Conservation (phyloP, 37 sponge, comb jelly and placozoan genomes). For the Tethya wilhelma region DNA sequence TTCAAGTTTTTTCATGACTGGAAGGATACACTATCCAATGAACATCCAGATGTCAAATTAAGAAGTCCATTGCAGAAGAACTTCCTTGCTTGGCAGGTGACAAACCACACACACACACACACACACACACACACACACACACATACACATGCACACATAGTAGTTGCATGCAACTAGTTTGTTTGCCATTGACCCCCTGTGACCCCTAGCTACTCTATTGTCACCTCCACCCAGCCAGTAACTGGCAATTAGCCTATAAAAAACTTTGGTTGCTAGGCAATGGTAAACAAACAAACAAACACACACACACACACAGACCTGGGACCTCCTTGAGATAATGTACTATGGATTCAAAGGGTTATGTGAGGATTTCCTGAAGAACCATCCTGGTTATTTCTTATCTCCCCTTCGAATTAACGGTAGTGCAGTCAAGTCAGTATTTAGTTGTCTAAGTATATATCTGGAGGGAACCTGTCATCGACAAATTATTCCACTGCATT, state of each 20-base stretch:
- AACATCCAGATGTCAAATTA: constrained; percentile 10
- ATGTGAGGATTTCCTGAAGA: constrained; percentile 14
- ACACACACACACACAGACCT: constrained; percentile 24
- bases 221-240: too few relatives aligned
- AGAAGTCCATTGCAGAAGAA: constrained; percentile 22
- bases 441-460: constrained; percentile 32
- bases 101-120: too few relatives aligned
- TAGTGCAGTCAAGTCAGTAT: constrained; percentile 14
- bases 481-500: constrained; percentile 33
- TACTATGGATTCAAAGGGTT: constrained; percentile 19
- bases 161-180: too few relatives aligned
- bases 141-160: too few relatives aligned
- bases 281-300: too few relatives aligned
- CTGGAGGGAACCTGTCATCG: constrained; percentile 33
- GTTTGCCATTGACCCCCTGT: too few relatives aligned
- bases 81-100: constrained; percentile 28
- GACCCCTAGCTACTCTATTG: too few relatives aligned
- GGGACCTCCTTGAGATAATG: constrained; percentile 31
- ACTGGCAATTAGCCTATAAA: too few relatives aligned
- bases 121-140: too few relatives aligned
- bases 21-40: not conserved
- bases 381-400: constrained; percentile 15
- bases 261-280: too few relatives aligned
- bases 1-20: constrained; percentile 17
- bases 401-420: constrained; percentile 11